Base-by-base conservation (phyloP, 2,797 vertebrate species). In the Phalloptychus januarius region DNA sequence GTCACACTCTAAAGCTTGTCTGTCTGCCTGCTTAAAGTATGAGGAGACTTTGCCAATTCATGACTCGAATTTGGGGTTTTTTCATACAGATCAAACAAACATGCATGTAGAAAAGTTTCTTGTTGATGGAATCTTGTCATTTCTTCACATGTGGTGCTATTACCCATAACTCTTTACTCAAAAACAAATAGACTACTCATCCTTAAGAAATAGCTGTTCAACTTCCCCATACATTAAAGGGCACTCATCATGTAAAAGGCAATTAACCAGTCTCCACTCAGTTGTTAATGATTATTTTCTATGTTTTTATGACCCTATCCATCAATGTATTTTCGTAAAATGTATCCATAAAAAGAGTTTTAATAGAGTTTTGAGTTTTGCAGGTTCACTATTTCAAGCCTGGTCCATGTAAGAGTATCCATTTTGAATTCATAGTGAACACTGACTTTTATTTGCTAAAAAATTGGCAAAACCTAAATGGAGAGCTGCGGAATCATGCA, bases 1-100 rank as follows among this genome's bases (percentile, higher is more conserved):
- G 89, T 88, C 89, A 84, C 79, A 83, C 83, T 89, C 85, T 76
- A 38, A 75, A 83, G 78, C 78, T 80, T 40, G 85, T 83, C 86
- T 88, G 85, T 83, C 74, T 83, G 33, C 54, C 72, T 72, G 40
- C 65, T 33, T 5, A 28, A 12, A 84, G 75, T 71, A 76, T 72
- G 20, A 69, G 54, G 42, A 71, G 50, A 52, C 69, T 81, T 72
- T 16, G 76, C 76, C 31, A 36, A 31, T 44, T 80, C 44, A 52
- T 48, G 40, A 20, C 44, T 40, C 38, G 52, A 36, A 2, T 58
- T 72, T 72, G 71, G 45, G 20, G 5, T 2, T 69, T 71, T 54
- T 52, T 4, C 23, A 36, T 25, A 6, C 50, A 58, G 20, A 28
- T 58, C 38, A 10, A 50, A 72, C 16, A 20, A 25, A n/a, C 23